Base-by-base conservation (phyloP, 2,888 invertebrate genomes). In the Resseliella maxima region DNA sequence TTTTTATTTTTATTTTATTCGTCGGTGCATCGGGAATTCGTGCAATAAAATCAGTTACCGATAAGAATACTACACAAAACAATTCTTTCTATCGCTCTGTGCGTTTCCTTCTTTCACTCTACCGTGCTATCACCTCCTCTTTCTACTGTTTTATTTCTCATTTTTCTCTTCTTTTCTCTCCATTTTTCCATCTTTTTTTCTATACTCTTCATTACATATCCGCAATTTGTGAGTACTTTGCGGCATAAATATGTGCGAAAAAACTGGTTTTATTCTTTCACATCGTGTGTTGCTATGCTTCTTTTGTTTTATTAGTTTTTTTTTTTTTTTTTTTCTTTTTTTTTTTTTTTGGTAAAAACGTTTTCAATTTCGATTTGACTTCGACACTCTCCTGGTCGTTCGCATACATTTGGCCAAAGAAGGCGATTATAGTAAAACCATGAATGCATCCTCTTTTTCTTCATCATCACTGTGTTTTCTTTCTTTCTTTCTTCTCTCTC, bases 211-310 rank as follows among this genome's bases (percentile, higher is more conserved):
- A 31, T 72, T 50, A 35, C 72, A 72, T 35, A 72, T 12, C 3
- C 31, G 72, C 72, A 72, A 72, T 72, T 72, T 59, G 5, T 15
- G 59, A 59, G 59, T 59, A 59, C 59, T 59, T 8, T 2, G 31
- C 0, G 72, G 12, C 72, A n/a, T n/a, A 72, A 72, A 72, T 72
- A 72, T 72, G 72, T 72, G 72, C 72, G 72, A 72, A 72, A 72
- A 72, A 72, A 72, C 72, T 72, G 72, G 72, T 72, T 72, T 72
- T 72, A 72, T 72, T 72, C 72, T 15, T 72, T 31, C 15, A 72
- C 72, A 8, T 72, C 27, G 59, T 59, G 59, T 50, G 21, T 59
- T 59, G 59, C 27, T 59, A 24, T n/a, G 59, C 1, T 27, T 50
- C 21, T 50, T 72, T 72, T 27, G 12, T 72, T 72, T 72, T 72